Evolutionary conservation across 2,888 invertebrate species (phyloP).

Genomic region (Caenorhabditis japonica): DNA sequence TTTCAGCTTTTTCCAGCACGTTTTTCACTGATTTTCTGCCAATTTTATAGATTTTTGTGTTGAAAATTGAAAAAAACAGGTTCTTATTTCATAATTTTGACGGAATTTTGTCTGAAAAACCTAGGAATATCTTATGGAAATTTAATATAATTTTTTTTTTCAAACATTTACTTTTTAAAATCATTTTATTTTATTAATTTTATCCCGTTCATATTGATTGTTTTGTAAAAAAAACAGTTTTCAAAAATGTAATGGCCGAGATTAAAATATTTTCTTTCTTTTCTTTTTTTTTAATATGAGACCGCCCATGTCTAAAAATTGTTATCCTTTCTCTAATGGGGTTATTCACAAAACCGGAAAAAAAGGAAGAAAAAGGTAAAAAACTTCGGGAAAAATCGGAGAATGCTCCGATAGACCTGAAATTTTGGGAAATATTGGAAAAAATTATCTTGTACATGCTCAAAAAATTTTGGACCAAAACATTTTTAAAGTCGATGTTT

Average conservation of each 20-base stretch:
- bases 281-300: background rate
- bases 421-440: too few relatives aligned
- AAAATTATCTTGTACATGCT: too few relatives aligned
- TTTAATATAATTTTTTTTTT: background rate
- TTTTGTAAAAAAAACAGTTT: too few relatives aligned
- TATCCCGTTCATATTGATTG: too few relatives aligned
- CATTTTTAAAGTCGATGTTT: too few relatives aligned
- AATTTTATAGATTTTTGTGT: background rate
- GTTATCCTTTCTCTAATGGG: too few relatives aligned
- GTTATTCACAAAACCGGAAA: too few relatives aligned
- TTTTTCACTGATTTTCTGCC: slow-evolving; percentile 15
- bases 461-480: too few relatives aligned
- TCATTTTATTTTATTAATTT: background rate
- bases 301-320: background rate
- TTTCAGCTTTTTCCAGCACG: background rate
- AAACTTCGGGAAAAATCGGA: too few relatives aligned
- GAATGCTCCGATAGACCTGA: too few relatives aligned
- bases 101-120: background rate
- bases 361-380: too few relatives aligned
- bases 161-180: background rate
- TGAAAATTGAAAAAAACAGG: background rate
- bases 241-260: too few relatives aligned
- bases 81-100: background rate
- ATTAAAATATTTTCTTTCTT: background rate
- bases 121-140: background rate